Conservation (phyloP, 2,888 invertebrate species). For the Polylopha cassiicola region DNA sequence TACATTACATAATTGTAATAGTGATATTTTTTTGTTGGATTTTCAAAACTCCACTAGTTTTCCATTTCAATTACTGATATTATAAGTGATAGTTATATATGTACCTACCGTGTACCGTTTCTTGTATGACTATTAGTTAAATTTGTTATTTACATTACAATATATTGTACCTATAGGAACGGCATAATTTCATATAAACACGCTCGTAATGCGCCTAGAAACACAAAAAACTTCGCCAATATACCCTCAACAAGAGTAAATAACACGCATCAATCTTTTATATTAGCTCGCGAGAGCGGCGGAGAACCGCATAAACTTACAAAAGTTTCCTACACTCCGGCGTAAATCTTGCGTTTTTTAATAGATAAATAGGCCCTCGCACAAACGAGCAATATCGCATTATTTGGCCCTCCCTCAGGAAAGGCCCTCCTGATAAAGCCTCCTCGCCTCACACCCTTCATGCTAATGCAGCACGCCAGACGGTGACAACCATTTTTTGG, state of each 20-base stretch:
- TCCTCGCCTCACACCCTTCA: conserved; percentile 74
- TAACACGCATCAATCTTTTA: conserved; percentile 69
- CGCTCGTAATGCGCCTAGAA: background rate
- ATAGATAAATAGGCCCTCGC: conserved; percentile 77
- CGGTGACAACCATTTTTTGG: conserved; percentile 78
- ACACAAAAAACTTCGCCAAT: conserved; percentile 29
- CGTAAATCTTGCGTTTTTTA: conserved; percentile 75
- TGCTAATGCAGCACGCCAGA: conserved; percentile 75
- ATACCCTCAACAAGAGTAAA: conserved; percentile 46
- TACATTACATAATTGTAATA: too few relatives aligned
- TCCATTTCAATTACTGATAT: too few relatives aligned
- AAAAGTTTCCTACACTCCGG: conserved; percentile 66
- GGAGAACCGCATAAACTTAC: conserved; percentile 72
- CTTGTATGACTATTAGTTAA: too few relatives aligned
- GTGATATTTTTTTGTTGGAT: too few relatives aligned
- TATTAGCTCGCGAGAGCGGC: conserved; percentile 60
- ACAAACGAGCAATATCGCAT: conserved; percentile 78
- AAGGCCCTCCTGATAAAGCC: conserved; percentile 76
- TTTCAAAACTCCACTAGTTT: too few relatives aligned
- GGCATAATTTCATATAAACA: too few relatives aligned
- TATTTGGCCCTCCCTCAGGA: conserved; percentile 76
- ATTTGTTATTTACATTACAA: too few relatives aligned
- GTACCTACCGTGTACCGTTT: too few relatives aligned
- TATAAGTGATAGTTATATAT: too few relatives aligned
- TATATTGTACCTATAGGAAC: too few relatives aligned